Percentiles rank a stretch among this genome's conserved stretches.
Evolutionary conservation across 1,140 invertebrate species (phyloP).

Genomic region (silkworm (Bombyx mori)): ASM3026992v2 NC_085110.1:14431501-14432000

Average conservation of each 20-base stretch:
- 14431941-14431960: conserved; percentile 30
- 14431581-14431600: too few species aligned
- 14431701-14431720: conserved; percentile 45
- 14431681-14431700: background rate
- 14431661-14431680: too few species aligned
- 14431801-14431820: conserved; percentile 46
- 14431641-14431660: too few species aligned
- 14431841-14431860: conserved; percentile 42
- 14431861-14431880: conserved; percentile 41
- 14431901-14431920: conserved; percentile 34
- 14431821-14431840: conserved; percentile 55
- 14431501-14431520: too few species aligned
- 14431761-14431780: conserved; percentile 49
- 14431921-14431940: conserved; percentile 34
- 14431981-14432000: conserved; percentile 24
- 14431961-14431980: conserved; percentile 31
- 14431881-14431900: conserved; percentile 49
- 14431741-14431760: background rate
- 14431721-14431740: conserved; percentile 30
- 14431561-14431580: too few species aligned
- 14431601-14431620: too few species aligned
- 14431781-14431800: conserved; percentile 52
- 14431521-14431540: too few species aligned
- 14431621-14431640: too few species aligned
- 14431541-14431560: too few species aligned